A percentile compares a stretch with the other conserved stretches of the same genome.
phyloP scores from a whole-genome alignment of 2,888 invertebrate genomes.

The Capitulum mitella region DNA sequence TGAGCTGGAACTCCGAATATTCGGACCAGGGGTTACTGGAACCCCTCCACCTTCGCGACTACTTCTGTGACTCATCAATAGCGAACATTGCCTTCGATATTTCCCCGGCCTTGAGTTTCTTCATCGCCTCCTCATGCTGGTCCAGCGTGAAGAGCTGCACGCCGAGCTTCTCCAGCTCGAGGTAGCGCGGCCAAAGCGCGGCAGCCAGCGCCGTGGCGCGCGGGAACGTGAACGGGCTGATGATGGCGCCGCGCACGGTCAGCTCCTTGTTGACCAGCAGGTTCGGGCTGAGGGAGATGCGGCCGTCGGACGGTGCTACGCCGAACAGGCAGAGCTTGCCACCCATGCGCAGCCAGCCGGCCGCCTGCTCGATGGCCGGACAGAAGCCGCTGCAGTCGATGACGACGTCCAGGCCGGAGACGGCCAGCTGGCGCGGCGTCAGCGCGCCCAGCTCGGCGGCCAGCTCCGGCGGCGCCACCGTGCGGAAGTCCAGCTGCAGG shows the following conservation, averaged over 20 bases:
- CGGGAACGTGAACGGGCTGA: not conserved
- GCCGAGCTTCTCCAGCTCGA: not conserved
- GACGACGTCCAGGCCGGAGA: slow-evolving; percentile 54
- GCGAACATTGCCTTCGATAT: not conserved
- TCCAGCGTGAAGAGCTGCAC: not conserved
- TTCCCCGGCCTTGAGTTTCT: not conserved
- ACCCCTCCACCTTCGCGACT: not conserved
- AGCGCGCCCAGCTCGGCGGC: not conserved
- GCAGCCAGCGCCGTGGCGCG: not conserved
- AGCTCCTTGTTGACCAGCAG: not conserved
- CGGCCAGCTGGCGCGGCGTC: not conserved
- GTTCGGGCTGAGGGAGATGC: not conserved
- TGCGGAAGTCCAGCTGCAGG: slow-evolving; percentile 39
- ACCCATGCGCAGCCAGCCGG: slow-evolving; percentile 52
- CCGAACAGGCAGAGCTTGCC: slow-evolving; percentile 63
- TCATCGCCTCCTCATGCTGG: not conserved
- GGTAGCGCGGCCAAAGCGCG: not conserved
- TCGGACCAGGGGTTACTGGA: no score
- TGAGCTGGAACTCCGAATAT: no score
- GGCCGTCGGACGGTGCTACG: slow-evolving; percentile 51
- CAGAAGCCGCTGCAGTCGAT: slow-evolving; percentile 67
- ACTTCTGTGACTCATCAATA: not conserved
- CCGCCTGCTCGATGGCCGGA: slow-evolving; percentile 58
- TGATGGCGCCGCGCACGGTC: not conserved
- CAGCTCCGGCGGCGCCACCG: not conserved